A percentile compares a stretch with the other conserved stretches of the same genome.
Evolutionary conservation across 2,888 invertebrate genomes (phyloP).

Genomic region (Netelia virgata): DNA sequence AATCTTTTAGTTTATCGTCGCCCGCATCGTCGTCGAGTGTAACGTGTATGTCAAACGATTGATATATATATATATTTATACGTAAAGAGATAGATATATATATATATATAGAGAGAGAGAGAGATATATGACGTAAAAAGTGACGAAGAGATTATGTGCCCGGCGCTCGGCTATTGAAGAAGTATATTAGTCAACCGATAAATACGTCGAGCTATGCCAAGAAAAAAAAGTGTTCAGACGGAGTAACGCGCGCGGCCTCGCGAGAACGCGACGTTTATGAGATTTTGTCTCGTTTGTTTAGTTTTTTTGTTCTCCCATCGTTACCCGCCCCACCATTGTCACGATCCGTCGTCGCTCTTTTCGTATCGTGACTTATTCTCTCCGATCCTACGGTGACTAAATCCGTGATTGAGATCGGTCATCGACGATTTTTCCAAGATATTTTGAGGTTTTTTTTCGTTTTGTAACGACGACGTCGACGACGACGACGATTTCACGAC

Average conservation of each 20-base stretch:
- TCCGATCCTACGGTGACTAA: too few species aligned
- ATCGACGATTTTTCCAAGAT: too few species aligned
- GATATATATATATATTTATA: neutral
- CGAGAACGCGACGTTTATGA: conserved; percentile 44
- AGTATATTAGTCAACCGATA: neutral
- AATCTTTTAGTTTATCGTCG: neutral
- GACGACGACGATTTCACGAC: conserved; percentile 21
- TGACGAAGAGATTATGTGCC: too few species aligned
- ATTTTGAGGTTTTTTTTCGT: neutral
- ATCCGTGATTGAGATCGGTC: too few species aligned
- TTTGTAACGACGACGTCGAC: too few species aligned
- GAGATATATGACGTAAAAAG: too few species aligned
- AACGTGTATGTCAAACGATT: neutral
- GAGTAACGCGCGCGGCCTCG: neutral
- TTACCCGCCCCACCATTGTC: neutral
- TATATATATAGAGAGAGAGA: too few species aligned
- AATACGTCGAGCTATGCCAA: conserved; percentile 54
- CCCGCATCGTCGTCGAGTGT: neutral
- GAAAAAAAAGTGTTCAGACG: conserved; percentile 58
- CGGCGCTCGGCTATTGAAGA: neutral
- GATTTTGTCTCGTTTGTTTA: neutral
- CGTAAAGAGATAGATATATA: too few species aligned
- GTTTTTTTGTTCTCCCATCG: neutral
- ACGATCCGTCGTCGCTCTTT: neutral
- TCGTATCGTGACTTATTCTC: neutral